phyloP scores from a whole-genome alignment of 2,888 invertebrate genomes.

The Dynastes hyllus region DNA sequence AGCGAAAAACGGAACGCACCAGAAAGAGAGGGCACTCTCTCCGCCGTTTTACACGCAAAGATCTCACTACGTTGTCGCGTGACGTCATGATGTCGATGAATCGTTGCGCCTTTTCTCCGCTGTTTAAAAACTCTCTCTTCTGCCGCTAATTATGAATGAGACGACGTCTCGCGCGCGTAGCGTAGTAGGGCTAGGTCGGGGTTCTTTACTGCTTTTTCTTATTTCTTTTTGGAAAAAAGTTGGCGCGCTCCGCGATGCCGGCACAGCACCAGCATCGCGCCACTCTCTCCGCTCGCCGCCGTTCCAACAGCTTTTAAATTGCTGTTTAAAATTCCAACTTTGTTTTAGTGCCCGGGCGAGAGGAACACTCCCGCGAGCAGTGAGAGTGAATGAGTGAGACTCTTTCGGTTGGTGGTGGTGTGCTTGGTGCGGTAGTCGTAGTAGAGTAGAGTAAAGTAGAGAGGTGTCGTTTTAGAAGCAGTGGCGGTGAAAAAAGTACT shows the following conservation, averaged over 20 bases:
- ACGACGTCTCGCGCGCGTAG: slow-evolving; percentile 64
- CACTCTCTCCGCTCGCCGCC: slow-evolving; percentile 56
- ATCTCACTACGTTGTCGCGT: slow-evolving; percentile 50
- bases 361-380: slow-evolving; percentile 27
- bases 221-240: slow-evolving; percentile 66
- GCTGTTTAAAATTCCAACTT: slow-evolving; percentile 72
- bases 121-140: slow-evolving; percentile 50
- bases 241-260: slow-evolving; percentile 58
- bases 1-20: slow-evolving; percentile 10
- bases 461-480: slow-evolving; percentile 1
- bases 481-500: not conserved
- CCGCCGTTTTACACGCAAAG: slow-evolving; percentile 59
- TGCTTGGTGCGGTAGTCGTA: slow-evolving; percentile 1
- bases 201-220: slow-evolving; percentile 69
- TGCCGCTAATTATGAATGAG: slow-evolving; percentile 71
- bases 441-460: slow-evolving; percentile 6
- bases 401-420: slow-evolving; percentile 17
- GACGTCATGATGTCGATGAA: slow-evolving; percentile 62
- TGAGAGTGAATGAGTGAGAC: slow-evolving; percentile 42
- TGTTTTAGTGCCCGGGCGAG: slow-evolving; percentile 67
- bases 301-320: slow-evolving; percentile 68
- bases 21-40: slow-evolving; percentile 5
- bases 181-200: slow-evolving; percentile 71
- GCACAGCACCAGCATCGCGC: slow-evolving; percentile 50
- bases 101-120: slow-evolving; percentile 55